Conservation (phyloP, 1,140 invertebrate species). For the Harpegnathos saltator region DNA sequence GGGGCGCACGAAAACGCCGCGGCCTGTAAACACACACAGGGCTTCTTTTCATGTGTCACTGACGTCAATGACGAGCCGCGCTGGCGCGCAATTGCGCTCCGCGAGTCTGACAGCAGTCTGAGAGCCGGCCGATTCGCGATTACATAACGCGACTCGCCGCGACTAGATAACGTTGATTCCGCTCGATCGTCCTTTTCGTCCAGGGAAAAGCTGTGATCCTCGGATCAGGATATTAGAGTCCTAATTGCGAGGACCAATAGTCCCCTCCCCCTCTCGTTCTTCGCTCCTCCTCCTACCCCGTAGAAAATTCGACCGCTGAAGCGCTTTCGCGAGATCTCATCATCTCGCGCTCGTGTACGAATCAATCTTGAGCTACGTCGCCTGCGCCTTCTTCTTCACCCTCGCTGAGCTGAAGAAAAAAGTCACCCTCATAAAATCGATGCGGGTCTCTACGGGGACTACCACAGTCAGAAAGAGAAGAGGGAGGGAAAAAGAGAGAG, state of each 20-base stretch:
- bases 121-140: constrained; percentile 15
- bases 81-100: constrained; percentile 30
- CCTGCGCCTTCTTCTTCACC: constrained; percentile 25
- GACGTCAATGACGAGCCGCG: constrained; percentile 43
- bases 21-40: constrained; percentile 21
- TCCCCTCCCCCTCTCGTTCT: too few species aligned
- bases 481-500: constrained; percentile 30
- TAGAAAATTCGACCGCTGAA: background rate
- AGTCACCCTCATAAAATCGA: constrained; percentile 59
- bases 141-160: background rate
- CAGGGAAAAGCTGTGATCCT: too few species aligned
- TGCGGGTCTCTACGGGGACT: constrained; percentile 44
- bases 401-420: constrained; percentile 55
- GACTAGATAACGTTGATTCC: background rate
- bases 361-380: constrained; percentile 52
- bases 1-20: constrained; percentile 22
- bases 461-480: background rate
- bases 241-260: constrained; percentile 23
- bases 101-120: constrained; percentile 32
- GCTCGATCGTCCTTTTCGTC: background rate
- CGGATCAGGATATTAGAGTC: too few species aligned
- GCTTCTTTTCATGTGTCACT: constrained; percentile 37
- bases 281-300: too few species aligned
- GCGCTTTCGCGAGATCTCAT: constrained; percentile 7
- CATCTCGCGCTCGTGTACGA: constrained; percentile 36